phyloP scores from a whole-genome alignment of 2,888 invertebrate genomes.

The Eupithecia subumbrata region DNA sequence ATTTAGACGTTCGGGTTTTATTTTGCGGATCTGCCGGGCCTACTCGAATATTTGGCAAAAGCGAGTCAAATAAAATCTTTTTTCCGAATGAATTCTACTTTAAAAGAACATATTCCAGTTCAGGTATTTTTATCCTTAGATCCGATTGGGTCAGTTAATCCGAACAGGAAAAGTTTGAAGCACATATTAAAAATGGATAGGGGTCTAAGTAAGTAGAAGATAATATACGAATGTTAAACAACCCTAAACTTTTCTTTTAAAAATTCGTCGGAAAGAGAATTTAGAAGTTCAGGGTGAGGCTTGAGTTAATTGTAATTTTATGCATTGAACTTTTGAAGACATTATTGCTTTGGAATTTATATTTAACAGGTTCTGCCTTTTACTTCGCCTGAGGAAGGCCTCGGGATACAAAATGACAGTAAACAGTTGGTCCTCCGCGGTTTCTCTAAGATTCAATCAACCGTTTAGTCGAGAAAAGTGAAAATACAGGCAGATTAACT shows the following conservation, averaged over 20 bases:
- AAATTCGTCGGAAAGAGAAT: conserved; percentile 2
- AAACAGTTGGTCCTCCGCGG: background rate
- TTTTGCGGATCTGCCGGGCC: background rate
- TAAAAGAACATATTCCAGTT: background rate
- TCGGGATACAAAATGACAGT: background rate
- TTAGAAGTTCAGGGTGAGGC: conserved; percentile 9
- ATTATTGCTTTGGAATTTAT: background rate
- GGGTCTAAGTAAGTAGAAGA: background rate
- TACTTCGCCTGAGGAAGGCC: background rate
- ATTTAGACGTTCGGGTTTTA: background rate
- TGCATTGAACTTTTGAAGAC: conserved; percentile 17
- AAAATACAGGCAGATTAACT: background rate
- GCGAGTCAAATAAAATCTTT: background rate
- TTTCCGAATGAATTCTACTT: background rate
- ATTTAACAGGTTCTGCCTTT: background rate
- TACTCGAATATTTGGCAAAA: background rate
- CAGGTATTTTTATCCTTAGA: background rate
- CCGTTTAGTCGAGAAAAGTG: background rate
- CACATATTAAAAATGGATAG: conserved; percentile 6
- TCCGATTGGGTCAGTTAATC: background rate
- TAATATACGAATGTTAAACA: background rate
- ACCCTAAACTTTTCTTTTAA: conserved; percentile 10
- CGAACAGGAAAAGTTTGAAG: background rate
- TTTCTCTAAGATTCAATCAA: background rate
- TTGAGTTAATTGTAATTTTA: conserved; percentile 27